Evolutionary conservation across 2,797 vertebrate genomes (phyloP).

Genomic region (Scolopax rusticola): DNA sequence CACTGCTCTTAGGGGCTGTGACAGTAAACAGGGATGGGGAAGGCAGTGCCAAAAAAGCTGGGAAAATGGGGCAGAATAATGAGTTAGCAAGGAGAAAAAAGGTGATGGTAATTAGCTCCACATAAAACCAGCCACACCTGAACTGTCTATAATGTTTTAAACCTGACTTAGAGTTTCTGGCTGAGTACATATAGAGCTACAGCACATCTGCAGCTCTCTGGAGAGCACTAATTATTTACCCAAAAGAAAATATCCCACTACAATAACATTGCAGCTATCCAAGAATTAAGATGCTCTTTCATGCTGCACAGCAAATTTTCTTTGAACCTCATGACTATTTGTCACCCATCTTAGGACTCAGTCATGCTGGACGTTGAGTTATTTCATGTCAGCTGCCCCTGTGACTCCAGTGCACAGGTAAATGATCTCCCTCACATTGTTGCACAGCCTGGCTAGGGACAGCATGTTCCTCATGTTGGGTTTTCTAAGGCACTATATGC

Average conservation of each 20-base stretch:
- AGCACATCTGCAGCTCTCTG: background rate
- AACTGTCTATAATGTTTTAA: background rate
- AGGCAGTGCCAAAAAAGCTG: background rate
- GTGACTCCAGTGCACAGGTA: background rate
- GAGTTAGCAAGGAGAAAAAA: background rate
- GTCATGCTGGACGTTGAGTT: background rate
- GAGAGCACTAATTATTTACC: slow-evolving; percentile 23
- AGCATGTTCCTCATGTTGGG: background rate
- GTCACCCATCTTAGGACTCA: background rate
- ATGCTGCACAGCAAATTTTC: background rate
- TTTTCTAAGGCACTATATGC: background rate
- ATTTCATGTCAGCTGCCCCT: background rate
- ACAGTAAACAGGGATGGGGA: background rate
- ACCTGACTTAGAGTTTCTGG: background rate
- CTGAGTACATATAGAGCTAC: background rate
- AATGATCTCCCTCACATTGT: background rate
- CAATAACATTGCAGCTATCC: background rate
- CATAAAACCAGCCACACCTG: background rate
- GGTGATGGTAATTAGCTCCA: background rate
- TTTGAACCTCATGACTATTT: background rate
- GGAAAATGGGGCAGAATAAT: background rate
- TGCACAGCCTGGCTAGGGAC: slow-evolving; percentile 1
- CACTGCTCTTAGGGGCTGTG: background rate
- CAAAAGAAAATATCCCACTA: background rate
- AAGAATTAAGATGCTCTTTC: slow-evolving; percentile 17